phyloP scores from a whole-genome alignment of 2,797 vertebrate species.

The Xenopus petersii region DNA sequence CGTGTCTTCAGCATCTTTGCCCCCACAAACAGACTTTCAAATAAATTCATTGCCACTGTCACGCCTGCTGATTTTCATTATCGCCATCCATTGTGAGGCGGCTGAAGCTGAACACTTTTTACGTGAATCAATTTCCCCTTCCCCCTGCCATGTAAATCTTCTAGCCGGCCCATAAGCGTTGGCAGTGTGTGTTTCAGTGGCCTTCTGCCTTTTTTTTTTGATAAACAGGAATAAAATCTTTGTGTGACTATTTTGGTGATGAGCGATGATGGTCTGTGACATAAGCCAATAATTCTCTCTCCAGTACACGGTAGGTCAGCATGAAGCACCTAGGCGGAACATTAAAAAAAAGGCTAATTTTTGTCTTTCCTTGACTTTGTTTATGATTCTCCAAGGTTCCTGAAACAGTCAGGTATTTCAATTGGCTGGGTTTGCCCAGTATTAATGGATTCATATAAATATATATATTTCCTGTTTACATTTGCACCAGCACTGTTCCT shows the following conservation, averaged over 20 bases:
- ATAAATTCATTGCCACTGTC: slow-evolving; percentile 31
- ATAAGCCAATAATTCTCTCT: slow-evolving; percentile 5
- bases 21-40: slow-evolving; percentile 48
- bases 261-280: slow-evolving; percentile 44
- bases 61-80: slow-evolving; percentile 50
- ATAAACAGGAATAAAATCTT: slow-evolving; percentile 50
- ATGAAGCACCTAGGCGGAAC: slow-evolving; percentile 49
- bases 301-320: slow-evolving; percentile 49
- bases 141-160: slow-evolving; percentile 36
- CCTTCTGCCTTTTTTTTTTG: slow-evolving; percentile 52
- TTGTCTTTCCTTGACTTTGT: slow-evolving; percentile 4
- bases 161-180: slow-evolving; percentile 34
- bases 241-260: slow-evolving; percentile 46
- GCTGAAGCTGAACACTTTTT: slow-evolving; percentile 12
- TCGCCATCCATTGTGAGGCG: slow-evolving; percentile 50
- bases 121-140: slow-evolving; percentile 28
- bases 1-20: slow-evolving; percentile 42
- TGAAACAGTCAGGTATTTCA: slow-evolving; percentile 13
- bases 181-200: slow-evolving; percentile 52
- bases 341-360: slow-evolving; percentile 18
- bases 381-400: slow-evolving; percentile 23
- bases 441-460: slow-evolving; percentile 6
- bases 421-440: slow-evolving; percentile 1
- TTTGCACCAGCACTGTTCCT: not conserved
- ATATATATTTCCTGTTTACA: not conserved